These are phyloP conservation scores for Emydura subglobosa DNA, from an alignment of 2,113 vertebrate genomes.

Conservation along the genomic window DNA sequence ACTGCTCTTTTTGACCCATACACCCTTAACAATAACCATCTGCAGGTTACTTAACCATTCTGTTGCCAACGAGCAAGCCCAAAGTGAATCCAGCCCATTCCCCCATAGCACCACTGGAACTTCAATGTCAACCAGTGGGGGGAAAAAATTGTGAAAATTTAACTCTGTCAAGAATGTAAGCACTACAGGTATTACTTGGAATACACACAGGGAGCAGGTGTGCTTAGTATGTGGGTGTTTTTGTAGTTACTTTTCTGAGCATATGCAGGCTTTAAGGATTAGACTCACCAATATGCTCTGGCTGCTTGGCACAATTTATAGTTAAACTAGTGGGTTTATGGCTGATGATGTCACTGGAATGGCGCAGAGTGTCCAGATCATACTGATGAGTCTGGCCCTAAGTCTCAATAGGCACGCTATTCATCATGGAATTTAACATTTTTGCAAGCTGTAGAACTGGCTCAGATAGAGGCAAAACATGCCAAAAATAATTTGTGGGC, in stretches of 20 bases:
- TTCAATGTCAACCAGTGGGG: background rate
- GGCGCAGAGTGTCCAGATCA: rapidly evolving
- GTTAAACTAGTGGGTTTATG: slow-evolving; percentile 13
- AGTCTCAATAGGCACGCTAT: background rate
- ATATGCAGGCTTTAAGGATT: rapidly evolving
- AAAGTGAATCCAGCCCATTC: background rate
- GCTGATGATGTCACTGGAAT: background rate
- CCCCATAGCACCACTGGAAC: background rate
- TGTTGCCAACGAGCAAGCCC: background rate
- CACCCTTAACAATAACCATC: background rate
- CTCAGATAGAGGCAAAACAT: background rate
- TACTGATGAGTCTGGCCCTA: background rate
- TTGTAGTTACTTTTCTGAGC: background rate
- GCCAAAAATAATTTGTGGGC: background rate
- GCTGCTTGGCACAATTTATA: background rate
- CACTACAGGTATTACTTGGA: background rate
- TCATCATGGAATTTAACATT: background rate
- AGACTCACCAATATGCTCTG: background rate
- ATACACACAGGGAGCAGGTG: background rate
- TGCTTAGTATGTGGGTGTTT: background rate
- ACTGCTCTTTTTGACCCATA: background rate
- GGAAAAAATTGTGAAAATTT: background rate
- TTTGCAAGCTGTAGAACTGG: background rate
- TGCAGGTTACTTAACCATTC: background rate
- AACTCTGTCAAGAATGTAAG: background rate